phyloP scores from a whole-genome alignment of 2,888 invertebrate species.

The Platynereis dumerilii region DNA sequence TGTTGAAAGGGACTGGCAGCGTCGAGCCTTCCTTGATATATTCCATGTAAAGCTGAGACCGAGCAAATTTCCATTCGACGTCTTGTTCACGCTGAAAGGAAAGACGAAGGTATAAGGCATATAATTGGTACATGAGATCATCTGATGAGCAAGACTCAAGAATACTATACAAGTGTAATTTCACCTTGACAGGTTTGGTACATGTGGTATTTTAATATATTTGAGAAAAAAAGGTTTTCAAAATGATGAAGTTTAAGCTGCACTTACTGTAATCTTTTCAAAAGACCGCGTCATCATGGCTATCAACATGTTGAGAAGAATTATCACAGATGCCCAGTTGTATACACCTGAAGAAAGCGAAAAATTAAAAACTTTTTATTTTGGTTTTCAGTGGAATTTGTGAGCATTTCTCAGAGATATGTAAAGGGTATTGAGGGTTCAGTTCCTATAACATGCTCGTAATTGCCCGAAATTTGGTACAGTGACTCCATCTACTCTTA shows the following conservation, averaged over 20 bases:
- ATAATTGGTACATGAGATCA: no score
- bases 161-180: no score
- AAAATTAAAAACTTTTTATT: background rate
- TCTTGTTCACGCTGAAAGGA: conserved; percentile 54
- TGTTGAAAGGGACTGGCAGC: conserved; percentile 67
- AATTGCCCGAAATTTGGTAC: no score
- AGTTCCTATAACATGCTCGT: no score
- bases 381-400: background rate
- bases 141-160: no score
- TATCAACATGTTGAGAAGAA: conserved; percentile 69
- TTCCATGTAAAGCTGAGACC: conserved; percentile 61
- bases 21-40: conserved; percentile 66
- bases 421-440: no score
- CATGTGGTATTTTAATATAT: no score
- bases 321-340: conserved; percentile 38
- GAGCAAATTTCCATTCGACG: conserved; percentile 62
- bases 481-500: no score
- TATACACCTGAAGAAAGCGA: conserved; percentile 24
- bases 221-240: no score
- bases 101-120: background rate
- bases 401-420: no score
- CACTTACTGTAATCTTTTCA: conserved; percentile 68
- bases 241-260: no score
- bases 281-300: conserved; percentile 77
- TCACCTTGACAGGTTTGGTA: no score